Evolutionary conservation across 2,888 invertebrate genomes (phyloP).

Genomic region (Agrochola litura): DNA sequence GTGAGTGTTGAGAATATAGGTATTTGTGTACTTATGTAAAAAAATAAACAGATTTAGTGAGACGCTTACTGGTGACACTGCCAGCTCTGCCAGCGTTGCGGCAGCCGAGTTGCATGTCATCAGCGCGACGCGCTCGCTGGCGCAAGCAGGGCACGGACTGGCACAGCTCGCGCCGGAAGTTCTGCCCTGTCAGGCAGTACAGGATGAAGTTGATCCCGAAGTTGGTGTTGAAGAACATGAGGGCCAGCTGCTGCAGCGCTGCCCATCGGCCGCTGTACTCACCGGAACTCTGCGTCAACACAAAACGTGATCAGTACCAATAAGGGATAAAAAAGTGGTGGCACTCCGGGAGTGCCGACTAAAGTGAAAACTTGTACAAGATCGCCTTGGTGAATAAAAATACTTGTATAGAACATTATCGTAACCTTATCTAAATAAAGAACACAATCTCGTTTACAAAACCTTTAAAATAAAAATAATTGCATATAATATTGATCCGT

Average conservation of each 20-base stretch:
- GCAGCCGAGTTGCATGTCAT: slow-evolving; percentile 52
- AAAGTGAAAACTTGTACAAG: too few relatives aligned
- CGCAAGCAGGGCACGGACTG: slow-evolving; percentile 75
- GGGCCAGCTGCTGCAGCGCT: slow-evolving; percentile 92
- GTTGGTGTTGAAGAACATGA: slow-evolving; percentile 94
- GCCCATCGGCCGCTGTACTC: slow-evolving; percentile 85
- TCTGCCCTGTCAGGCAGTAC: slow-evolving; percentile 95
- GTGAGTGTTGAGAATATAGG: too few relatives aligned
- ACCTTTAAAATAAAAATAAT: too few relatives aligned
- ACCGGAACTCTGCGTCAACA: slow-evolving; percentile 69
- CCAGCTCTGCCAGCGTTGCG: slow-evolving; percentile 67
- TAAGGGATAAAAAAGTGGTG: background rate
- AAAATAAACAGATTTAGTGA: background rate
- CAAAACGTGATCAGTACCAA: slow-evolving; percentile 11
- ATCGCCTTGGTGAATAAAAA: too few relatives aligned
- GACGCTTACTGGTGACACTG: slow-evolving; percentile 79
- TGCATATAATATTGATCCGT: too few relatives aligned
- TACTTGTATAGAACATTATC: too few relatives aligned
- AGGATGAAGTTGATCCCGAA: slow-evolving; percentile 96
- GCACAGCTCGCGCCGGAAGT: slow-evolving; percentile 92
- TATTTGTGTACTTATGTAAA: too few relatives aligned
- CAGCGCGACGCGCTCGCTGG: slow-evolving; percentile 46
- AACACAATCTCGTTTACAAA: too few relatives aligned
- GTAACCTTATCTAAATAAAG: too few relatives aligned
- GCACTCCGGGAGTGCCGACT: too few relatives aligned